Percentiles rank a stretch among this genome's conserved stretches.
phyloP scores from a whole-genome alignment of 1,140 invertebrate genomes.

The Liolophura sinensis region DNA sequence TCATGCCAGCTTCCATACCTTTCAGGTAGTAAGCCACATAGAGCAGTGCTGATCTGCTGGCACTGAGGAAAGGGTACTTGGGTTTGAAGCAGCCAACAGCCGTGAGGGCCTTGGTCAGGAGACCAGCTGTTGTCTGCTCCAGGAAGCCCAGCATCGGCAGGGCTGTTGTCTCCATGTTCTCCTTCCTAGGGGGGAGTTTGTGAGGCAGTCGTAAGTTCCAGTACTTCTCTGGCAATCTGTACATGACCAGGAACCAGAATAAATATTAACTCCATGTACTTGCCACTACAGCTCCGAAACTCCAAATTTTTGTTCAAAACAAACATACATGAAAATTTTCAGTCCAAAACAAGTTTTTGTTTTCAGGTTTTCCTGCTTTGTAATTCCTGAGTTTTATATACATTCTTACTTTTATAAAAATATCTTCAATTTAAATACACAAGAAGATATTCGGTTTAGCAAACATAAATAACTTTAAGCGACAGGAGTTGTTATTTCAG shows the following conservation, averaged over 20 bases:
- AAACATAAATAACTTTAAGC: no score
- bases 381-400: no score
- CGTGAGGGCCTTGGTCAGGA: slow-evolving; percentile 54
- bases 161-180: slow-evolving; percentile 37
- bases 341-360: no score
- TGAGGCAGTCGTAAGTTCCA: slow-evolving; percentile 53
- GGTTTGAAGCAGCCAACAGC: slow-evolving; percentile 57
- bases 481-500: no score
- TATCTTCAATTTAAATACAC: no score
- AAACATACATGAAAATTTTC: no score
- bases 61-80: slow-evolving; percentile 58
- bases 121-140: slow-evolving; percentile 56
- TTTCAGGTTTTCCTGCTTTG: no score
- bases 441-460: no score
- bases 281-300: no score
- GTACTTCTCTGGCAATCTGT: slow-evolving; percentile 55
- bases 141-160: slow-evolving; percentile 60
- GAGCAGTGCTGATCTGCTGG: slow-evolving; percentile 54
- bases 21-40: slow-evolving; percentile 59
- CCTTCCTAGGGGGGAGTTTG: slow-evolving; percentile 57
- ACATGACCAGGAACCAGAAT: slow-evolving; percentile 6
- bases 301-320: no score
- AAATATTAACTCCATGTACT: no score
- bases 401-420: no score
- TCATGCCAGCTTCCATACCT: slow-evolving; percentile 34